Evolutionary conservation across 2,113 vertebrate genomes (phyloP).

Genomic region (Tenrec ecaudatus): DNA sequence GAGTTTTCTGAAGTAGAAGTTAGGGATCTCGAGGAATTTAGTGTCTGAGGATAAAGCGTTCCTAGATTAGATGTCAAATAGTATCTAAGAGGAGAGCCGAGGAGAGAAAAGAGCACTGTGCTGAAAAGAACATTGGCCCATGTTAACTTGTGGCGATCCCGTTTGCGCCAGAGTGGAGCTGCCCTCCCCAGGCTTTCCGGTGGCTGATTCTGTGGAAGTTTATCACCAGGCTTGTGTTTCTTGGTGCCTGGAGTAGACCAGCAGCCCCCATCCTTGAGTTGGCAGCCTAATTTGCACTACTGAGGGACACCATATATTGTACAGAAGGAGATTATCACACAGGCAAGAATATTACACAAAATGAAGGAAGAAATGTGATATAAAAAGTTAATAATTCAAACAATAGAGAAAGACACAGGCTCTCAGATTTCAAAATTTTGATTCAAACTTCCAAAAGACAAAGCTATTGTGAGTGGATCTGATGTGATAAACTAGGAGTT

Average conservation of each 20-base stretch:
- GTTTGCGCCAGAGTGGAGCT: neutral
- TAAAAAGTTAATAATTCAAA: neutral
- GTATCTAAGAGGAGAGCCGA: neutral
- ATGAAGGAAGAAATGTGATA: neutral
- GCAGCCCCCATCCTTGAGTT: no score
- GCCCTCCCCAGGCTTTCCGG: neutral
- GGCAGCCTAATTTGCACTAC: no score
- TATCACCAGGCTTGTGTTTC: neutral
- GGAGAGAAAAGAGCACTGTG: neutral
- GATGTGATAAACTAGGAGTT: neutral
- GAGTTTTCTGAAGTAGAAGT: neutral
- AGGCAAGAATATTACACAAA: neutral
- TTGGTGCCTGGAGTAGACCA: neutral
- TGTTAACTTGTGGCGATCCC: neutral
- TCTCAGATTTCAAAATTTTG: neutral
- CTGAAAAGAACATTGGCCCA: neutral
- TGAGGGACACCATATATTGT: neutral
- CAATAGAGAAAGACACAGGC: neutral
- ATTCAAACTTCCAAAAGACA: neutral
- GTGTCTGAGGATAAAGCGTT: neutral
- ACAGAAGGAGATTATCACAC: neutral
- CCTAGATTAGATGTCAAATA: neutral
- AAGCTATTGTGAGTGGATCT: neutral
- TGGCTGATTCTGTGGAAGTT: neutral
- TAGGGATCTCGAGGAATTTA: conserved; percentile 5